Evolutionary conservation across 2,797 vertebrate species (phyloP).

Genomic region (Melanotaenia boesemani): DNA sequence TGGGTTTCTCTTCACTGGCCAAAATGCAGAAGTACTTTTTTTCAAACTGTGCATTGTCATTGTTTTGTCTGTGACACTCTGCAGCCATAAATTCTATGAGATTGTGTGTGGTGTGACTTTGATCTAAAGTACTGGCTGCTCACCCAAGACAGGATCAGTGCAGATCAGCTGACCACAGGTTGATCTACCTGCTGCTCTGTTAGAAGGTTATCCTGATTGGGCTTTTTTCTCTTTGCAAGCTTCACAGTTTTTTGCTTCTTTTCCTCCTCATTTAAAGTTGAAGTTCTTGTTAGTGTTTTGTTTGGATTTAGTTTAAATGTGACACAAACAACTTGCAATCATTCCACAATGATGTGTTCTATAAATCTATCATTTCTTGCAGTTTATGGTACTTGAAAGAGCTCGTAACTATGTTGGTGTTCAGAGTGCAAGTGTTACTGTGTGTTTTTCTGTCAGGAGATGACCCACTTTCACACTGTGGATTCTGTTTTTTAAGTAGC

Average conservation of each 20-base stretch:
- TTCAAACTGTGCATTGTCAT: neutral
- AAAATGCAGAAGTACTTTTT: constrained; percentile 6
- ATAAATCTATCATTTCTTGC: neutral
- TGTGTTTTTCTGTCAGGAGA: constrained; percentile 50
- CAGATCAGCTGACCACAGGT: constrained; percentile 82
- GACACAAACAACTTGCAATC: neutral
- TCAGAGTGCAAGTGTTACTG: constrained; percentile 24
- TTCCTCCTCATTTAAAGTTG: constrained; percentile 6
- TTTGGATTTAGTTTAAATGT: neutral
- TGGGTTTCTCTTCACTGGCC: neutral
- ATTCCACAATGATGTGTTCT: neutral
- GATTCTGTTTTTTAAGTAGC: constrained; percentile 66
- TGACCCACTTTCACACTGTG: constrained; percentile 77
- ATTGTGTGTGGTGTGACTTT: constrained; percentile 30
- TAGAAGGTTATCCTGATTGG: constrained; percentile 40
- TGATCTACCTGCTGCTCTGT: constrained; percentile 82
- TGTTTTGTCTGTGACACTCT: constrained; percentile 1
- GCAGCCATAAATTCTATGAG: neutral
- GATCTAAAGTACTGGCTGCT: constrained; percentile 42
- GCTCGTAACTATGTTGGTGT: neutral
- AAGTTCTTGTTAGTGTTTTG: neutral
- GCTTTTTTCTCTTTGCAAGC: constrained; percentile 24
- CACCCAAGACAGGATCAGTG: constrained; percentile 69
- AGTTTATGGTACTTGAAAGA: neutral
- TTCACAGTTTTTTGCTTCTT: neutral